Conservation (phyloP, 2,797 vertebrate genomes). For the Garrulus glandarius region DNA sequence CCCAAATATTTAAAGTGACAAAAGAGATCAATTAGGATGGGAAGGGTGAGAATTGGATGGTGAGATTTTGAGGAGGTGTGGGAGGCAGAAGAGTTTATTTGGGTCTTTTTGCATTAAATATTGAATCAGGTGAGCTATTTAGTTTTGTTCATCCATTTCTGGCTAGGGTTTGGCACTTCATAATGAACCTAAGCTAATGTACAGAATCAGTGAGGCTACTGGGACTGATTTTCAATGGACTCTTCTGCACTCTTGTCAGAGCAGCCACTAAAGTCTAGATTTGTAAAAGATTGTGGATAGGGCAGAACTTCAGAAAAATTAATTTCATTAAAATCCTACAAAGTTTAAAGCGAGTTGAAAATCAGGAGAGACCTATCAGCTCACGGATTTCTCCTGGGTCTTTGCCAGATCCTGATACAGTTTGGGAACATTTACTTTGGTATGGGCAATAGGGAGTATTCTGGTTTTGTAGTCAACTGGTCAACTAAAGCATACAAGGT, state of each 20-base stretch:
- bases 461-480: background rate
- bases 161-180: background rate
- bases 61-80: background rate
- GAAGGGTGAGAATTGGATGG: background rate
- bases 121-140: background rate
- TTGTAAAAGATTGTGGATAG: background rate
- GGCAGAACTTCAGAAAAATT: background rate
- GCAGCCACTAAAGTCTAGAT: background rate
- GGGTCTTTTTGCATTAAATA: background rate
- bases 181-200: background rate
- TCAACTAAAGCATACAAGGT: background rate
- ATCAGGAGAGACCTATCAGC: background rate
- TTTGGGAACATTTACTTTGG: slow-evolving; percentile 60
- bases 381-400: background rate
- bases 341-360: background rate
- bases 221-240: background rate
- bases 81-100: background rate
- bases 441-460: background rate
- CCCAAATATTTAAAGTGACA: background rate
- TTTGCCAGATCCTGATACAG: background rate
- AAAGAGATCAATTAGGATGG: background rate
- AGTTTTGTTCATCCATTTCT: background rate
- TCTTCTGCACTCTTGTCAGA: background rate
- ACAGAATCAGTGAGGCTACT: background rate
- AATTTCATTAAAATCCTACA: background rate